Evolutionary conservation across 35 echinoderm and acorn worm species (phyloP).

Genomic region (Lytechinus pictus): DNA sequence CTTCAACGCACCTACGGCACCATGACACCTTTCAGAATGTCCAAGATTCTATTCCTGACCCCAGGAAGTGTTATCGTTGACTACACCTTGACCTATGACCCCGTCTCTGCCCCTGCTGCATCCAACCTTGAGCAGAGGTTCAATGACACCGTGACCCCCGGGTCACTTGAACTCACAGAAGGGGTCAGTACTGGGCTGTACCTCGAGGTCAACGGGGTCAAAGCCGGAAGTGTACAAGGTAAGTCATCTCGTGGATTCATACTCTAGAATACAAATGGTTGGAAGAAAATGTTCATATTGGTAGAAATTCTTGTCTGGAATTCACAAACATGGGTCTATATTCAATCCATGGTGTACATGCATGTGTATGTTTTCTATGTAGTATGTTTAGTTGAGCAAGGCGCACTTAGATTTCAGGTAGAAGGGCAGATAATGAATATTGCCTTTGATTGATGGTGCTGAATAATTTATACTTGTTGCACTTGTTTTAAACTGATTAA

Average conservation of each 20-base stretch:
- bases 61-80: slow-evolving; percentile 33
- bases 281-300: no score
- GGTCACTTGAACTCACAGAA: not conserved
- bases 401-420: no score
- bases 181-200: slow-evolving; percentile 33
- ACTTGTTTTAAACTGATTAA: no score
- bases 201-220: slow-evolving; percentile 10
- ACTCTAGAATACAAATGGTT: no score
- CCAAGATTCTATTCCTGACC: slow-evolving; percentile 14
- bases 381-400: no score
- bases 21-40: not conserved
- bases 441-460: no score
- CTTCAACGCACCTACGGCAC: not conserved
- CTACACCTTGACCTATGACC: slow-evolving; percentile 43
- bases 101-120: not conserved
- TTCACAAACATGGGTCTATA: no score
- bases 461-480: no score
- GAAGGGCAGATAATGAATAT: no score
- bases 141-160: slow-evolving; percentile 29
- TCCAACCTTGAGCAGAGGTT: not conserved
- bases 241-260: not conserved
- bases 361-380: no score
- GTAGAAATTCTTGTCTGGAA: no score
- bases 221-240: slow-evolving; percentile 36
- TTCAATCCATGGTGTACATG: no score